Percentiles rank a stretch among this genome's conserved stretches.
phyloP scores from a whole-genome alignment of 2,113 vertebrate genomes.

The Mesoclemmys tuberculata region DNA sequence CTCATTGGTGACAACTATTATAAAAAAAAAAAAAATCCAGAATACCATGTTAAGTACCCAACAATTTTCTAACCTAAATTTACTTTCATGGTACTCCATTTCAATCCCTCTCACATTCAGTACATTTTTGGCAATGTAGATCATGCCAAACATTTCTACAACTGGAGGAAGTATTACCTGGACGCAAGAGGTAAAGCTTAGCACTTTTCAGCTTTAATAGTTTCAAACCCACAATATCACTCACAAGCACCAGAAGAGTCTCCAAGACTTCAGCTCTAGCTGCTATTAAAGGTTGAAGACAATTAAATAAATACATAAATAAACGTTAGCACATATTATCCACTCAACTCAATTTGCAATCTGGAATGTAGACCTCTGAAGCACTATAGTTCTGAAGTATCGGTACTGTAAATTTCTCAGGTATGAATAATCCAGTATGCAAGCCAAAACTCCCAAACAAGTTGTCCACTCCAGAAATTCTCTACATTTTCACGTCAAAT shows the following conservation, averaged over 20 bases:
- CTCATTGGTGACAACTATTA: background rate
- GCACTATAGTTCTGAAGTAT: too few species aligned
- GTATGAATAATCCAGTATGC: too few species aligned
- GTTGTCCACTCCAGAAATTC: too few species aligned
- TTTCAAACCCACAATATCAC: background rate
- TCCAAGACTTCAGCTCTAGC: background rate
- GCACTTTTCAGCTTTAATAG: background rate
- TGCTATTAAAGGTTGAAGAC: background rate
- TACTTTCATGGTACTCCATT: background rate
- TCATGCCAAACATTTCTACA: background rate
- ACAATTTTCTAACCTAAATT: too few species aligned
- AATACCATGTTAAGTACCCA: background rate
- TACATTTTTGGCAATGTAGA: background rate
- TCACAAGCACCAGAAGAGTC: background rate
- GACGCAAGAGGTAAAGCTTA: background rate
- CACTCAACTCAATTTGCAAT: too few species aligned
- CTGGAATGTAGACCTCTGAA: too few species aligned
- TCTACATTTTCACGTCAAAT: too few species aligned
- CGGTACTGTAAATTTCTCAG: too few species aligned
- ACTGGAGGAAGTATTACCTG: background rate
- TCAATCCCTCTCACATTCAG: background rate
- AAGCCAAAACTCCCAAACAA: too few species aligned
- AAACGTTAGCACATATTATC: too few species aligned
- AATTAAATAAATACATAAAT: too few species aligned
- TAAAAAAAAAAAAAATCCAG: background rate